Percentiles rank a stretch among this genome's conserved stretches.
These are phyloP conservation scores for Lepus townsendii DNA, from an alignment of 2,797 vertebrate genomes.

Conservation along the genomic window DNA sequence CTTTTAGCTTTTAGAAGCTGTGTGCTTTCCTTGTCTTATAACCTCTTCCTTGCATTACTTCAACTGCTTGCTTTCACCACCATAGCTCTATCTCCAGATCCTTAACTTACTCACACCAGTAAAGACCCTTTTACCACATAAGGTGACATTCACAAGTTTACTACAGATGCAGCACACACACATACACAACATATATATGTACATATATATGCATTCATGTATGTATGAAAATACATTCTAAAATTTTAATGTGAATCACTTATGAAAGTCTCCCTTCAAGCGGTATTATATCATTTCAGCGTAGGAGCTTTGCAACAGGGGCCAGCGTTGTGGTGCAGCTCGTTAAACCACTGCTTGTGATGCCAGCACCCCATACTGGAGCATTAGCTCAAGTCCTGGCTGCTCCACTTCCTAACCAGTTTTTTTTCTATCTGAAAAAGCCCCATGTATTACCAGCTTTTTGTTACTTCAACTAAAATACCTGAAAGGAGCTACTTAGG, in stretches of 20 bases:
- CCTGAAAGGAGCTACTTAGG: no score
- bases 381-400: no score
- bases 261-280: not conserved
- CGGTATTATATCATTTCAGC: not conserved
- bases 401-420: no score
- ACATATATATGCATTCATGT: not conserved
- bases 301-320: not conserved
- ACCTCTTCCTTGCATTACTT: no score
- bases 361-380: no score
- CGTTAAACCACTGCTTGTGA: no score
- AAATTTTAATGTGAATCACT: not conserved
- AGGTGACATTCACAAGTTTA: no score
- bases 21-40: not conserved
- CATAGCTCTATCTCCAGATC: not conserved
- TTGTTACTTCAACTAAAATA: not conserved
- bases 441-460: no score
- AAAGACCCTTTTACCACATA: not conserved
- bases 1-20: no score
- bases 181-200: not conserved
- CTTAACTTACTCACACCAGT: not conserved
- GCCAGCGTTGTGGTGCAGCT: no score
- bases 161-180: no score
- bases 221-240: not conserved
- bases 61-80: not conserved
- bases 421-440: no score